These are phyloP conservation scores for Dryobates pubescens DNA, from an alignment of 2,797 vertebrate genomes.

Conservation along the genomic window DNA sequence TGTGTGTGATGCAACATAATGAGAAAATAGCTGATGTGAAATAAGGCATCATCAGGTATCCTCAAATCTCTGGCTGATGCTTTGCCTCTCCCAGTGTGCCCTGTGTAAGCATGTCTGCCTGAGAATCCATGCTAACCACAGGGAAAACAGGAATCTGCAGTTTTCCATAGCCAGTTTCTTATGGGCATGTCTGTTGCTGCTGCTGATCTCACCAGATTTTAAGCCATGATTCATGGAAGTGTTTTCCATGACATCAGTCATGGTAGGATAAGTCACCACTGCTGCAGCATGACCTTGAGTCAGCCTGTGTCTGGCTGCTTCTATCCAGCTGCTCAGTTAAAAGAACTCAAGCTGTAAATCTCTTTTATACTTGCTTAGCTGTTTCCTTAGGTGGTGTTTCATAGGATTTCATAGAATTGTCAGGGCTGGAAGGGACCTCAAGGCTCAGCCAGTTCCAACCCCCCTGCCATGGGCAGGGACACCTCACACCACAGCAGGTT, in stretches of 20 bases:
- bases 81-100: not conserved
- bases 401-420: not conserved
- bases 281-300: not conserved
- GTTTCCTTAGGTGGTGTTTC: not conserved
- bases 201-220: not conserved
- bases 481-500: too few relatives aligned
- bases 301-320: not conserved
- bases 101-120: not conserved
- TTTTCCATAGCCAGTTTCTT: not conserved
- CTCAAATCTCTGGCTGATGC: not conserved
- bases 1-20: not conserved
- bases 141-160: not conserved
- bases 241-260: not conserved
- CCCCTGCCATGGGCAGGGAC: too few relatives aligned
- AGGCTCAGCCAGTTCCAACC: too few relatives aligned
- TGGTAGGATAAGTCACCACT: not conserved
- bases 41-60: not conserved
- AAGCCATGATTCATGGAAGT: not conserved
- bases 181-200: not conserved
- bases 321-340: not conserved
- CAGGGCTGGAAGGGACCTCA: too few relatives aligned
- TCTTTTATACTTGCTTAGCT: not conserved
- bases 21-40: not conserved
- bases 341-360: not conserved
- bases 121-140: not conserved